phyloP scores from a whole-genome alignment of 2,797 vertebrate genomes.

The Pangasius sanitwongsei region DNA sequence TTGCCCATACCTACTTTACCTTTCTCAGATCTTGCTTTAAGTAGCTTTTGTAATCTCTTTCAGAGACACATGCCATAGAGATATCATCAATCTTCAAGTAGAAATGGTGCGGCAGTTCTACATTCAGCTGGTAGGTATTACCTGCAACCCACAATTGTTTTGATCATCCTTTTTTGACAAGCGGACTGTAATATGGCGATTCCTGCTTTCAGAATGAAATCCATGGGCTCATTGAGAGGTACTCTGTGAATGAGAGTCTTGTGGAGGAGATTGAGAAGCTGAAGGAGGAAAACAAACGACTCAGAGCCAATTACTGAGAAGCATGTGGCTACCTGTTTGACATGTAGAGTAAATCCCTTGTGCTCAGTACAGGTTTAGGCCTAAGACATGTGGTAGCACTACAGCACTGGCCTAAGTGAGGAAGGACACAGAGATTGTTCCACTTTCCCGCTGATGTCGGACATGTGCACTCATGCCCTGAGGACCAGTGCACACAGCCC shows the following conservation, averaged over 20 bases:
- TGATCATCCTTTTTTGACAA: not conserved
- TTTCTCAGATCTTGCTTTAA: not conserved
- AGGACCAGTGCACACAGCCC: slow-evolving; percentile 22
- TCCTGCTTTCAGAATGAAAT: slow-evolving; percentile 85
- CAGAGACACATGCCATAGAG: slow-evolving; percentile 91
- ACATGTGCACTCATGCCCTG: slow-evolving; percentile 26
- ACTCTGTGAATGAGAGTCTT: slow-evolving; percentile 91
- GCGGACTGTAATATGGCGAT: not conserved
- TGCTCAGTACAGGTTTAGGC: not conserved
- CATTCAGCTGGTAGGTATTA: slow-evolving; percentile 86
- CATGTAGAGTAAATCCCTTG: not conserved
- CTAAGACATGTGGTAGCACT: slow-evolving; percentile 15
- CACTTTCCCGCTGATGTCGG: not conserved
- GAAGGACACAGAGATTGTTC: not conserved
- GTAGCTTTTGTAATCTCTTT: slow-evolving; percentile 31
- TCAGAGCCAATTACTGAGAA: slow-evolving; percentile 89
- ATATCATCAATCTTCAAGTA: slow-evolving; percentile 95
- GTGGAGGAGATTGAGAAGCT: slow-evolving; percentile 93
- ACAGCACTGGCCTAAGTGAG: slow-evolving; percentile 17
- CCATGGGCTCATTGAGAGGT: slow-evolving; percentile 88
- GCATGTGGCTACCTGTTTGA: not conserved
- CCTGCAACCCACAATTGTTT: not conserved
- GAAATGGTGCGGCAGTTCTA: slow-evolving; percentile 99
- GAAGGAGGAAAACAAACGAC: slow-evolving; percentile 89
- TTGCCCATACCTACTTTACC: not conserved